Evolutionary conservation across 2,888 invertebrate species (phyloP).

Genomic region (Hirtodrosophila cameraria): DNA sequence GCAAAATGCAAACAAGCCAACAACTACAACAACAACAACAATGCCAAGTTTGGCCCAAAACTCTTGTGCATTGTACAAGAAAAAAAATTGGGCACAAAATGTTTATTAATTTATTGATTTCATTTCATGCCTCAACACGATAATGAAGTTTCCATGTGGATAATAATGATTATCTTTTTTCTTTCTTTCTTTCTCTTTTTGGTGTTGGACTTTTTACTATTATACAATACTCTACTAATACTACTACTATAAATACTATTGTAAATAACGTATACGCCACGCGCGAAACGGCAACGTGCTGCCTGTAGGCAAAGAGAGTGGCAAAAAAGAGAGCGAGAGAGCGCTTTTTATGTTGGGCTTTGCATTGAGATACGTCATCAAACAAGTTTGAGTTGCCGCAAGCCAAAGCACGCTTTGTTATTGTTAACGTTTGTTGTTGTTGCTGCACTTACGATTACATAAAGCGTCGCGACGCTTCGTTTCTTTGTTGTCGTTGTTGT

Average conservation of each 20-base stretch:
- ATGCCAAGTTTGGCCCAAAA: slow-evolving; percentile 54
- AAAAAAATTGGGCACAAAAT: slow-evolving; percentile 74
- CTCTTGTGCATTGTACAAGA: slow-evolving; percentile 50
- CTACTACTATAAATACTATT: no score
- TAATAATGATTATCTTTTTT: slow-evolving; percentile 15
- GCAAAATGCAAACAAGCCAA: slow-evolving; percentile 75
- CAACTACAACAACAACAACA: slow-evolving; percentile 37
- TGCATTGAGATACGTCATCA: slow-evolving; percentile 66
- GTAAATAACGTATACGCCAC: slow-evolving; percentile 20
- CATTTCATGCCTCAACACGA: slow-evolving; percentile 35
- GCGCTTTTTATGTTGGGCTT: slow-evolving; percentile 49
- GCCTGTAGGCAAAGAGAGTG: slow-evolving; percentile 16
- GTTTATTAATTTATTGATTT: slow-evolving; percentile 75
- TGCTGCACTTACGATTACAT: slow-evolving; percentile 64
- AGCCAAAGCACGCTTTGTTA: slow-evolving; percentile 19
- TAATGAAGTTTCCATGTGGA: slow-evolving; percentile 32
- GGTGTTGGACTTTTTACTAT: slow-evolving; percentile 46
- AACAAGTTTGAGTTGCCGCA: slow-evolving; percentile 60
- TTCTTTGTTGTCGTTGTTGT: slow-evolving; percentile 36
- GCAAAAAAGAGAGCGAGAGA: slow-evolving; percentile 11
- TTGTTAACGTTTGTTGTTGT: slow-evolving; percentile 31
- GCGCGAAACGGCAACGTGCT: slow-evolving; percentile 48
- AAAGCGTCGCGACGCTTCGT: slow-evolving; percentile 39
- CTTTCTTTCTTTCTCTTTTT: slow-evolving; percentile 11
- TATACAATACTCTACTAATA: slow-evolving; percentile 62